A percentile compares a stretch with the other conserved stretches of the same genome.
phyloP scores from a whole-genome alignment of 2,888 invertebrate genomes.

The Dastarcus helophoroides region DNA sequence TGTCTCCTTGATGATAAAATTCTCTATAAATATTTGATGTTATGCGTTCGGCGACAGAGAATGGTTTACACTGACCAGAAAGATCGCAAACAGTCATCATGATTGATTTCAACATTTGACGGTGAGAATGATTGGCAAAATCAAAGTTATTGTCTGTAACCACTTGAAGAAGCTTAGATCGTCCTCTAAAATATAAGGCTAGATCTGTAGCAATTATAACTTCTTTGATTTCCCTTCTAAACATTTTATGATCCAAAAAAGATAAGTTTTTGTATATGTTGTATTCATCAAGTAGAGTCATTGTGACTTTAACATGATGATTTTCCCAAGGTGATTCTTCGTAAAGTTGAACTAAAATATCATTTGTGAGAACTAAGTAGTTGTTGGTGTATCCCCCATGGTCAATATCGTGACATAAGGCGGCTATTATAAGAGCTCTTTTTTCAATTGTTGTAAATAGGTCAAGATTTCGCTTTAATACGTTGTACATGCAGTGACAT shows the following conservation, averaged over 20 bases:
- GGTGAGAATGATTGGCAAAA: slow-evolving; percentile 40
- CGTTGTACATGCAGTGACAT: slow-evolving; percentile 48
- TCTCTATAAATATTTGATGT: slow-evolving; percentile 44
- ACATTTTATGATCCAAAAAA: slow-evolving; percentile 32
- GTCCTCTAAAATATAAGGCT: slow-evolving; percentile 43
- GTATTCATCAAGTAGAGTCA: slow-evolving; percentile 45
- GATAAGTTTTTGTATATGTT: slow-evolving; percentile 39
- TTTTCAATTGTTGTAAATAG: slow-evolving; percentile 43
- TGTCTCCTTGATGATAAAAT: slow-evolving; percentile 44
- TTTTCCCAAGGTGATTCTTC: slow-evolving; percentile 46
- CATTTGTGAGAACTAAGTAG: slow-evolving; percentile 43
- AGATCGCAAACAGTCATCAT: slow-evolving; percentile 52
- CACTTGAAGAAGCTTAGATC: slow-evolving; percentile 43
- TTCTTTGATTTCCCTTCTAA: slow-evolving; percentile 44
- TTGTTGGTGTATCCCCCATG: slow-evolving; percentile 53
- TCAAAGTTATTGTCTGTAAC: slow-evolving; percentile 40
- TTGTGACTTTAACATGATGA: slow-evolving; percentile 47
- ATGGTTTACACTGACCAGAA: slow-evolving; percentile 49
- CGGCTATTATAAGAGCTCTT: slow-evolving; percentile 43
- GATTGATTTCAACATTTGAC: slow-evolving; percentile 42
- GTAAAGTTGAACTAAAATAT: slow-evolving; percentile 45
- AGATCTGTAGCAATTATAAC: slow-evolving; percentile 50
- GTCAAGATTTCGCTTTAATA: slow-evolving; percentile 40
- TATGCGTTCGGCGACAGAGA: slow-evolving; percentile 41
- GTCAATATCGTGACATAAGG: slow-evolving; percentile 51